Conservation (phyloP, 2,113 vertebrate genomes). For the Corythaixoides concolor region DNA sequence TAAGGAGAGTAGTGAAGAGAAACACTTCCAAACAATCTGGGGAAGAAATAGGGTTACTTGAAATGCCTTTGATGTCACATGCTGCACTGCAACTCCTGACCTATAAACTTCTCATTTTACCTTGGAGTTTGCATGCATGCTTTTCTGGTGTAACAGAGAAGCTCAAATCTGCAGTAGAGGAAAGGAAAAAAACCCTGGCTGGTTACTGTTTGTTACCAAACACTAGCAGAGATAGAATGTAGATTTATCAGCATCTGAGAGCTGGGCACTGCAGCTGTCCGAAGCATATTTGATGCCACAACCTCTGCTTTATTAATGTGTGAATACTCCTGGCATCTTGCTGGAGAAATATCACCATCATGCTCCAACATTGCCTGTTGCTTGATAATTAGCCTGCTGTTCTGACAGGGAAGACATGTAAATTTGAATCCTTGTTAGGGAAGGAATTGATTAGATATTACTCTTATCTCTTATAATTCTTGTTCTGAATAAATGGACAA, state of each 20-base stretch:
- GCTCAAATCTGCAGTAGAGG: neutral
- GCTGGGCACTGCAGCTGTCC: neutral
- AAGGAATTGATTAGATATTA: neutral
- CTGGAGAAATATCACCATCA: neutral
- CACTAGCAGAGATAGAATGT: neutral
- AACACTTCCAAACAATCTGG: neutral
- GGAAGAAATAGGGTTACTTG: neutral
- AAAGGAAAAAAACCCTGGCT: neutral
- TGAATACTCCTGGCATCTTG: neutral
- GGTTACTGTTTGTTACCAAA: neutral
- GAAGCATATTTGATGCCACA: neutral
- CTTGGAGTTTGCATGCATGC: neutral
- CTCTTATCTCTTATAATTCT: neutral
- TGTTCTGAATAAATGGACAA: neutral
- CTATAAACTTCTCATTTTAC: neutral
- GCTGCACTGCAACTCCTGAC: neutral
- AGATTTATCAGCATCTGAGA: neutral
- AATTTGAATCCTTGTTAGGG: neutral
- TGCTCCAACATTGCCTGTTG: neutral
- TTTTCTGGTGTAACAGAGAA: neutral
- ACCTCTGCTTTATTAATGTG: neutral
- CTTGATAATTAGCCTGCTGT: neutral
- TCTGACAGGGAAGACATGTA: neutral
- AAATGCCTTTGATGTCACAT: neutral
- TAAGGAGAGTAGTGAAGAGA: neutral